phyloP scores from a whole-genome alignment of 2,888 invertebrate genomes.

The Temnothorax rugatulus region DNA sequence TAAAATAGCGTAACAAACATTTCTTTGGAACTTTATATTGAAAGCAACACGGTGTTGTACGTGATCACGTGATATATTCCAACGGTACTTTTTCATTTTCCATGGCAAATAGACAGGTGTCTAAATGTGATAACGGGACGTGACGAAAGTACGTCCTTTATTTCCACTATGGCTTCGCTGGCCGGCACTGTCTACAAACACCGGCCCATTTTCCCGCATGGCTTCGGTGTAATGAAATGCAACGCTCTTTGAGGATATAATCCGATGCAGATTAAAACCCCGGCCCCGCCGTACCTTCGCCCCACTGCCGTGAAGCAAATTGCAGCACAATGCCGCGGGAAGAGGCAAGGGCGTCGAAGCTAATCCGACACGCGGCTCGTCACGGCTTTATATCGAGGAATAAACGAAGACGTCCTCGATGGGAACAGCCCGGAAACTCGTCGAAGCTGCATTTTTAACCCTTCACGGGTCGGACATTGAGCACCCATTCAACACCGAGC shows the following conservation, averaged over 20 bases:
- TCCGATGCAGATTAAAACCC: constrained; percentile 80
- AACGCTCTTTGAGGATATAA: constrained; percentile 80
- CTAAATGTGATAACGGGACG: constrained; percentile 67
- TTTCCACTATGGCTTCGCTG: constrained; percentile 30
- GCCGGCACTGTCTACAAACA: constrained; percentile 60
- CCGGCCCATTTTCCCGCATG: constrained; percentile 72
- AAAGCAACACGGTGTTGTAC: background rate
- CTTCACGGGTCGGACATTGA: background rate
- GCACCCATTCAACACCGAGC: background rate
- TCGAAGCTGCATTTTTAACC: constrained; percentile 47
- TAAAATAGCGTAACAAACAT: constrained; percentile 23
- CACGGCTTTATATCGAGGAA: constrained; percentile 65
- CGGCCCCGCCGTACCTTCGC: constrained; percentile 32
- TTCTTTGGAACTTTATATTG: background rate
- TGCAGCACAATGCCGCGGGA: constrained; percentile 58
- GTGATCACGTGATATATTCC: constrained; percentile 47
- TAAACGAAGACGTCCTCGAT: constrained; percentile 35
- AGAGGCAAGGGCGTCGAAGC: constrained; percentile 69
- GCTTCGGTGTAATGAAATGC: constrained; percentile 78
- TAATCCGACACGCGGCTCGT: constrained; percentile 70
- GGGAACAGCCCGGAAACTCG: constrained; percentile 20
- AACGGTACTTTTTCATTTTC: constrained; percentile 55
- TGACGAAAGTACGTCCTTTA: constrained; percentile 53
- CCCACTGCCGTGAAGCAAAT: constrained; percentile 71
- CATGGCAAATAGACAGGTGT: constrained; percentile 70